These are phyloP conservation scores for Sphaerophoria taeniata DNA, from an alignment of 2,888 invertebrate genomes.

Conservation along the genomic window DNA sequence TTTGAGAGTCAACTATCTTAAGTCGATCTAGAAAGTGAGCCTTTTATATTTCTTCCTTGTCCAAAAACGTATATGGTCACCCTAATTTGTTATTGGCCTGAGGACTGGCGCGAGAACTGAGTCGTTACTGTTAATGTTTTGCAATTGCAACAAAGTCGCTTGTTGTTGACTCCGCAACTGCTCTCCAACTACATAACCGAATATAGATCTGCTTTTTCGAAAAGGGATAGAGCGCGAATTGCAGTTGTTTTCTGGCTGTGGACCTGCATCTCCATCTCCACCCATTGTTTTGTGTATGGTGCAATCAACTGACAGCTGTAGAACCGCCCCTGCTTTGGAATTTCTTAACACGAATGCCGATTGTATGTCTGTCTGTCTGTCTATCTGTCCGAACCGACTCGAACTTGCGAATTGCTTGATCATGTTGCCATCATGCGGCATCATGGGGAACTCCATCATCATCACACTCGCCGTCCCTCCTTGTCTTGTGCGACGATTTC, in stretches of 20 bases:
- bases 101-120: slow-evolving; percentile 30
- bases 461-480: slow-evolving; percentile 28
- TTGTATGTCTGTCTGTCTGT: slow-evolving; percentile 35
- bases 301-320: slow-evolving; percentile 62
- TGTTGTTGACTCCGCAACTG: slow-evolving; percentile 13
- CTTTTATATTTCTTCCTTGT: too few relatives aligned
- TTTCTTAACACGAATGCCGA: slow-evolving; percentile 47
- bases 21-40: too few relatives aligned
- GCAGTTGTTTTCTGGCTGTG: neutral
- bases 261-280: slow-evolving; percentile 37
- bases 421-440: slow-evolving; percentile 26
- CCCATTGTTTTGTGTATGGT: slow-evolving; percentile 46
- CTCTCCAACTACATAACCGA: neutral
- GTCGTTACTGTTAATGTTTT: slow-evolving; percentile 39
- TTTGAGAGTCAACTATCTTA: too few relatives aligned
- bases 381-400: neutral
- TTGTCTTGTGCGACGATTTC: slow-evolving; percentile 15
- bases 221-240: neutral
- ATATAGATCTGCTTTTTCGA: slow-evolving; percentile 4
- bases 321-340: slow-evolving; percentile 43
- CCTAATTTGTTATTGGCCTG: neutral
- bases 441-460: slow-evolving; percentile 7
- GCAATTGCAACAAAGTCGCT: slow-evolving; percentile 42
- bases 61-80: neutral
- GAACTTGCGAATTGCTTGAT: slow-evolving; percentile 63